Base-by-base conservation (phyloP, 2,113 vertebrate genomes). In the Motacilla tschutschensis region DNA sequence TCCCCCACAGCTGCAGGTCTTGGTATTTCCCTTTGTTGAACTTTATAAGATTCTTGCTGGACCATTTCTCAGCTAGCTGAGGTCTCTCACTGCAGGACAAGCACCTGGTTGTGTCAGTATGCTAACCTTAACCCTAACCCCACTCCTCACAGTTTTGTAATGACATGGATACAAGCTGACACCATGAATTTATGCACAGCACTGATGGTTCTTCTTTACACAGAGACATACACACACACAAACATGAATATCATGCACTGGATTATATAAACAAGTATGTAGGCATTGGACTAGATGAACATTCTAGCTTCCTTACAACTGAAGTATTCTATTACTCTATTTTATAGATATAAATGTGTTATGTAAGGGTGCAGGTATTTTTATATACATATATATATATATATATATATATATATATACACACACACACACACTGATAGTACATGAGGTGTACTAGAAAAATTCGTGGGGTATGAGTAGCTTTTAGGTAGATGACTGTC, bases 281-380 rank as follows among this genome's bases (percentile, higher is more conserved):
- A 63, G 8, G 16, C 13, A 54, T 25, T 62, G 38, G 21, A 54
- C 28, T 54, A 31, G 17, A 25, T 40, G 8, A 44, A 13, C 0
- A 0, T 5, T 33, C 26, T 12, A n/a, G 6, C 5, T 38, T 18
- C 7, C 21, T 79, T 57, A 15, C 18, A 48, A 31, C 5, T 26
- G 12, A 67, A 79, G 38, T 25, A 14, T 24, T 26, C 22, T 28
- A 16, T 22, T 22, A 6, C 18, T 47, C 9, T 41, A 21, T 41
- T 51, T 16, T 44, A 12, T 24, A 22, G 7, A 17, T 6, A 64
- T 7, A 66, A 71, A 63, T 13, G 12, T 19, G 8, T 3, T 13
- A 13, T 20, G 4, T 5, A 8, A 43, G 10, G 21, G 4, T 14
- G 12, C n/a, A 3, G 25, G 6, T 22, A 5, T 54, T 2, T 54